phyloP scores from a whole-genome alignment of 2,888 invertebrate species.

The Pandemis heparana region DNA sequence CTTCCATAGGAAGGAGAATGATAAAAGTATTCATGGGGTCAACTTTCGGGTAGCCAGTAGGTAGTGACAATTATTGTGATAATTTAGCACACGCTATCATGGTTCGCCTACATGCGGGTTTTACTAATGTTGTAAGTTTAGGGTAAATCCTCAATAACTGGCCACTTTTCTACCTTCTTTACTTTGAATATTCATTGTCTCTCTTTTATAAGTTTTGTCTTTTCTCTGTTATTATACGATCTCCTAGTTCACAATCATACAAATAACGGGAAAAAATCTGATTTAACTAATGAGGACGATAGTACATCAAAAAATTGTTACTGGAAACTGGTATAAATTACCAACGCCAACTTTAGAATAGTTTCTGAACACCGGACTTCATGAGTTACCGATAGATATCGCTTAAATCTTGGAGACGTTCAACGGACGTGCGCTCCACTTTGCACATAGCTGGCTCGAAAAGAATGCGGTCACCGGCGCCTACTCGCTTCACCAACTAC shows the following conservation, averaged over 20 bases:
- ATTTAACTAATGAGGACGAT: too few species aligned
- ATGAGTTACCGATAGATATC: conserved; percentile 55
- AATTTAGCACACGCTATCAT: conserved; percentile 28
- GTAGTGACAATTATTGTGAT: conserved; percentile 13
- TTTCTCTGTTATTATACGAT: too few species aligned
- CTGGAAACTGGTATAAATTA: too few species aligned
- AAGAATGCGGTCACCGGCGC: conserved; percentile 79
- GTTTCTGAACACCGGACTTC: conserved; percentile 46
- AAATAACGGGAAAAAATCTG: too few species aligned
- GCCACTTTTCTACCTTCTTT: too few species aligned
- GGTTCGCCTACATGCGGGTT: conserved; percentile 5
- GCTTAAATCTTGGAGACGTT: conserved; percentile 59
- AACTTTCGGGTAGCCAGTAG: conserved; percentile 23
- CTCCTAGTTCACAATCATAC: too few species aligned
- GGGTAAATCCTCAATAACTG: too few species aligned
- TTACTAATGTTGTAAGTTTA: conserved; percentile 8
- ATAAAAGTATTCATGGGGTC: conserved; percentile 28
- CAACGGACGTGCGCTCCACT: conserved; percentile 76
- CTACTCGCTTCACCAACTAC: conserved; percentile 57
- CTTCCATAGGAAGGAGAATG: conserved; percentile 8
- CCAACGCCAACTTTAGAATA: conserved; percentile 4
- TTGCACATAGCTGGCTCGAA: conserved; percentile 63
- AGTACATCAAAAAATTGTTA: too few species aligned
- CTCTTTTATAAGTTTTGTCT: not conserved
- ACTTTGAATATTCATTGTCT: too few species aligned